Percentiles rank a stretch among this genome's conserved stretches.
These are phyloP conservation scores for Leucoraja erinaceus DNA, from an alignment of 2,113 vertebrate species.

Conservation along the genomic window DNA sequence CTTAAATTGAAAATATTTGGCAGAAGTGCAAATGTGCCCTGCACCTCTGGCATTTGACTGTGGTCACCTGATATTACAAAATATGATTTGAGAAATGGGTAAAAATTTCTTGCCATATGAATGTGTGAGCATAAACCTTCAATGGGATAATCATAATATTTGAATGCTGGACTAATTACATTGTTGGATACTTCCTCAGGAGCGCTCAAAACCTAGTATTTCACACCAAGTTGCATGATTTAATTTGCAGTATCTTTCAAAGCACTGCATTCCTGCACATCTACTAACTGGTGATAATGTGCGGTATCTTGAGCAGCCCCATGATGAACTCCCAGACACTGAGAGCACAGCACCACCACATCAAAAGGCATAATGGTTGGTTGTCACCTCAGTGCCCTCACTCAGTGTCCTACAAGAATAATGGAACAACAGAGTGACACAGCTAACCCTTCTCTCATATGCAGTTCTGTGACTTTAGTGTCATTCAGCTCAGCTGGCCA, in stretches of 20 bases:
- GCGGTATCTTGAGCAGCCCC: not conserved
- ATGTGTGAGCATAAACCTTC: not conserved
- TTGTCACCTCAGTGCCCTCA: not conserved
- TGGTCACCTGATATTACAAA: not conserved
- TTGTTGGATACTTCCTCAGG: not conserved
- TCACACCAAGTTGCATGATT: not conserved
- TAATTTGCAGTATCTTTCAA: not conserved
- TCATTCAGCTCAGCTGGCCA: not conserved
- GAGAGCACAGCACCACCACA: not conserved
- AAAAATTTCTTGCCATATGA: not conserved
- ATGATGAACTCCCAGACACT: not conserved
- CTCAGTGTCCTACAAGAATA: not conserved
- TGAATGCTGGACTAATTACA: not conserved
- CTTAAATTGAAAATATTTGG: too few relatives aligned
- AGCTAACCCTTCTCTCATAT: not conserved
- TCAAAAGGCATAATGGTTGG: not conserved
- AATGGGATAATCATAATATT: not conserved
- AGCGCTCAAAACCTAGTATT: not conserved
- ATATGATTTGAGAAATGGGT: not conserved
- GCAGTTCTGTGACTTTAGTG: not conserved
- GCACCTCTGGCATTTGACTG: not conserved
- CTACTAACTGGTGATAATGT: not conserved
- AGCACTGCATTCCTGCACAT: too few relatives aligned
- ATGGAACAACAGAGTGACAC: not conserved
- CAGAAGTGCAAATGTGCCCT: not conserved